A percentile compares a stretch with the other conserved stretches of the same genome.
Evolutionary conservation across 2,888 invertebrate genomes (phyloP).

Genomic region (Scaptomyza reducta): DNA sequence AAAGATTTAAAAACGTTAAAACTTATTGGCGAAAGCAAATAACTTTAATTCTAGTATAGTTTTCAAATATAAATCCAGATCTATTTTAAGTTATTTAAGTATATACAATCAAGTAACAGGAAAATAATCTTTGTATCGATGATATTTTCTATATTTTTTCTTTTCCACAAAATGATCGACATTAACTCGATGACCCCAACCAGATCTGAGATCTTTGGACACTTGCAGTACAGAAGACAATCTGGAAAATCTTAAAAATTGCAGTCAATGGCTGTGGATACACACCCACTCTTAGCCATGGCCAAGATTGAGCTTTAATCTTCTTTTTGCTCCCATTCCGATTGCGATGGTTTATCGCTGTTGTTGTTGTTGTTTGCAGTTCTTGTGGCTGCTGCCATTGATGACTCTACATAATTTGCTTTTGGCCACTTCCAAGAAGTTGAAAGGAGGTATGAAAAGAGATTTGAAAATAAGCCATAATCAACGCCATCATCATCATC

Average conservation of each 20-base stretch:
- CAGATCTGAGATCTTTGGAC: conserved; percentile 7
- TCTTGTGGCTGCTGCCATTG: conserved; percentile 63
- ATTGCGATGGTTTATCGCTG: conserved; percentile 14
- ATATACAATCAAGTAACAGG: too few relatives aligned
- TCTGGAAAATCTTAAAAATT: conserved; percentile 41
- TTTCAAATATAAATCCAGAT: neutral
- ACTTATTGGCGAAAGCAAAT: too few relatives aligned
- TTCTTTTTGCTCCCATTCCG: conserved; percentile 38
- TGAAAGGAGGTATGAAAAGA: conserved; percentile 62
- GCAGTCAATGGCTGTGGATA: conserved; percentile 11
- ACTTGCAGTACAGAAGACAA: conserved; percentile 10
- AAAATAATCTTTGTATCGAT: too few relatives aligned
- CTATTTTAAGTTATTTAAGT: neutral
- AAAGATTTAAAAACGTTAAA: too few relatives aligned
- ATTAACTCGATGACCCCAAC: conserved; percentile 33
- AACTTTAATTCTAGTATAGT: too few relatives aligned
- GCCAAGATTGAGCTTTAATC: neutral
- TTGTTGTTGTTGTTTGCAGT: conserved; percentile 6
- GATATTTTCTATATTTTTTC: too few relatives aligned
- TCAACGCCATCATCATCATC: conserved; percentile 75
- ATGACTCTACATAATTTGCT: conserved; percentile 73
- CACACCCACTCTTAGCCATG: conserved; percentile 22
- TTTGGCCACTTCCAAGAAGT: conserved; percentile 70
- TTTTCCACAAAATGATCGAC: conserved; percentile 15
- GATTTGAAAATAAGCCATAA: conserved; percentile 82